These are phyloP conservation scores for Bombus waltoni DNA, from an alignment of 1,140 invertebrate species.

Conservation along the genomic window DNA sequence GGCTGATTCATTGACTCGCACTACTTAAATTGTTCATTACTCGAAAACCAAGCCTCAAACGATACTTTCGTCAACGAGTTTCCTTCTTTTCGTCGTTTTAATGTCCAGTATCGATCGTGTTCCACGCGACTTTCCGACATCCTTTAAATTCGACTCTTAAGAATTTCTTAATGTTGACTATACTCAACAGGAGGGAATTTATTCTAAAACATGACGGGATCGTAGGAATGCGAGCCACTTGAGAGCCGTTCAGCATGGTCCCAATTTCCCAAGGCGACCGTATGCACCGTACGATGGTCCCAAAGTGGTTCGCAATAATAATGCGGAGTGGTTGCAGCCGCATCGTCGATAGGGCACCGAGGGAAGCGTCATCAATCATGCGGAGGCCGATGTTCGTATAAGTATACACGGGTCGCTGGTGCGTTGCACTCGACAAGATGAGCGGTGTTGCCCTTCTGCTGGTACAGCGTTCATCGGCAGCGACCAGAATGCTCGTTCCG, in stretches of 20 bases:
- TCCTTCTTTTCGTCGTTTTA: background rate
- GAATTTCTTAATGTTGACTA: background rate
- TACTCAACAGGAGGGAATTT: background rate
- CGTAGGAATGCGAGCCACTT: background rate
- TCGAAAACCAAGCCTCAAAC: background rate
- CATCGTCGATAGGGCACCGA: conserved; percentile 56
- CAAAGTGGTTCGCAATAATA: conserved; percentile 57
- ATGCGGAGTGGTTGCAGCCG: conserved; percentile 54
- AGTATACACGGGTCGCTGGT: conserved; percentile 63
- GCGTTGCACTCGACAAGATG: conserved; percentile 53
- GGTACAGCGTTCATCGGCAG: conserved; percentile 42
- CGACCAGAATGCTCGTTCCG: conserved; percentile 44
- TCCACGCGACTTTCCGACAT: background rate
- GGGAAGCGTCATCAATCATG: conserved; percentile 67
- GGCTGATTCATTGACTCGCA: background rate
- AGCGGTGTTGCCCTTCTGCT: conserved; percentile 38
- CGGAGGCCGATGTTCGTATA: conserved; percentile 66
- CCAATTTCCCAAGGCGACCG: conserved; percentile 44
- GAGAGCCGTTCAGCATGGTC: conserved; percentile 20
- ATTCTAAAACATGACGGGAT: background rate
- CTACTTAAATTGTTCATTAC: background rate
- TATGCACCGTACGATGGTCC: conserved; percentile 19
- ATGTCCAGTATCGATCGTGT: background rate
- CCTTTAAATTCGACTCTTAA: background rate
- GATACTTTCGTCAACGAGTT: background rate